Base-by-base conservation (phyloP, 2,888 invertebrate species). In the Ormyrus nitidulus region DNA sequence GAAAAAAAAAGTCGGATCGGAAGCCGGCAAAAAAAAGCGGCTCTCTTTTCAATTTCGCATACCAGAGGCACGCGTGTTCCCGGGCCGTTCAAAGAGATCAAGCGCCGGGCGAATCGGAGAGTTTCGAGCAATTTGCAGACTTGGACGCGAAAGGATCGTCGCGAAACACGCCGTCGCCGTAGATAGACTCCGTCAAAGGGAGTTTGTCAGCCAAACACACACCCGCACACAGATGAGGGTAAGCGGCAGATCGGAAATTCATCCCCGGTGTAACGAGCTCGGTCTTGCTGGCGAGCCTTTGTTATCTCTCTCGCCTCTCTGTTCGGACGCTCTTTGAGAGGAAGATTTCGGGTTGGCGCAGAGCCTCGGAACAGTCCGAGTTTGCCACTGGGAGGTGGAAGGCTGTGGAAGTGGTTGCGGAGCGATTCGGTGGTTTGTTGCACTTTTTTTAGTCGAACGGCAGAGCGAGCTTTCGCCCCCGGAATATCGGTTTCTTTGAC, bases 181-280 rank as follows among this genome's bases (percentile, higher is more conserved):
- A 13, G 61, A 54, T 34, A 34, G 61, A 54, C n/a, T 53, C 53
- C 73, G 48, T 79, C 76, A 72, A 72, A 80, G 80, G 56, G 76
- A 80, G 59, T 76, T 72, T 56, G 76, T 10, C 48, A 68, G 61
- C 44, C 34, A 51, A 54, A 13, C 69, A 54, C 59, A 48, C 34
- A 64, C 11, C 19, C 54, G 56, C 44, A 11, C 8, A 51, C n/a
- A 72, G 8, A 59, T 4, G 34, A 34, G 64, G 9, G 61, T 7
- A 51, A 11, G 49, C 58, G 34, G 5, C 13, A 54, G 54, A 75
- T 76, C 79, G 79, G 75, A 80, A 76, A 80, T 68, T 80, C 79
- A 71, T 80, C 65, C 66, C 48, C 44, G 66, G 71, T 75, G 79
- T 80, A 80, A 80, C 79, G 79, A 80, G 75, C 68, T 65, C 75